Base-by-base conservation (phyloP, 1,140 invertebrate species). In the Trachymyrmex cornetzi region DNA sequence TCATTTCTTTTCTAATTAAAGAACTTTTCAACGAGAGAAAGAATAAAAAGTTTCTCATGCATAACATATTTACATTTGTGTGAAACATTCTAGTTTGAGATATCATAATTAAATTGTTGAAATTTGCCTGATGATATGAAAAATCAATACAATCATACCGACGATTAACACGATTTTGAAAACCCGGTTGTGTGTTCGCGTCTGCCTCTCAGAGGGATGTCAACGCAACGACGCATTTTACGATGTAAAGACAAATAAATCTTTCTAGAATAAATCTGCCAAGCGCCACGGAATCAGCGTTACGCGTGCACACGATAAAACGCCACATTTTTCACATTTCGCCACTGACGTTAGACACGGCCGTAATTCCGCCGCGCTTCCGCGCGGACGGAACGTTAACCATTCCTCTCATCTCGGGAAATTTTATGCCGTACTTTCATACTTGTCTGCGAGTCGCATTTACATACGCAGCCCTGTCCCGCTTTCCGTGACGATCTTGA, bases 171-270 rank as follows among this genome's bases (percentile, higher is more conserved):
- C 24, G 24, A 5, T 61, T 14, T 57, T 11, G 55, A 61, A 34
- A 84, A 75, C 6, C n/a, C 48, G 6, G 24, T 11, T 11, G 59
- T 59, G 55, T 24, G 16, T 38, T 22, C 38, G 38, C n/a, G 55
- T 74, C 2, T 27, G 5, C 30, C 38, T 3, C 0, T 22, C 9
- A 14, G 80, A 72, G 48, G 59, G 44, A 61, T 48, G 38, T 75
- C 80, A 44, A 75, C 69, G 77, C 63, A 12, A 14, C 53, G 61
- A 48, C 3, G 57, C 69, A 63, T 74, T 22, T 34, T 57, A 59
- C 66, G 80, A 22, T 84, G 69, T 84, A 84, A 75, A 84, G 80
- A 84, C 80, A 84, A 84, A 84, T 84, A 84, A 75, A 84, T 84
- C 80, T 75, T 84, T 75, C 38, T 16, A 55, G 69, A 75, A 84